These are phyloP conservation scores for Drusus annulatus DNA, from an alignment of 1,140 invertebrate genomes.

Conservation along the genomic window DNA sequence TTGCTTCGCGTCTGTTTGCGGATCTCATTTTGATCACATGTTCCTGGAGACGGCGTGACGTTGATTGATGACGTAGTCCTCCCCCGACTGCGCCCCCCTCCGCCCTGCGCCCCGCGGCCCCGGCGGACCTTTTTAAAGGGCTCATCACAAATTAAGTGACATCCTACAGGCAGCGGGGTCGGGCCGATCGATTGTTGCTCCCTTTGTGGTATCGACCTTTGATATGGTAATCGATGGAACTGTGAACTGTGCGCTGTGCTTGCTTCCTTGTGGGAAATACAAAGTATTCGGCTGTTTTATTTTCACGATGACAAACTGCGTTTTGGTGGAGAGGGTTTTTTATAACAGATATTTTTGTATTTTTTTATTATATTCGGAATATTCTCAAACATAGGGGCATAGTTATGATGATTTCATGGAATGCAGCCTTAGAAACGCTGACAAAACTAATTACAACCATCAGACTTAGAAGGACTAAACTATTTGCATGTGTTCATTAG, in stretches of 20 bases:
- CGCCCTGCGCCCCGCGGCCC: background rate
- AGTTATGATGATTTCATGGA: too few relatives aligned
- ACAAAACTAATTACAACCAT: too few relatives aligned
- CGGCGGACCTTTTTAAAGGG: slow-evolving; percentile 18
- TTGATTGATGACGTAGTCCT: slow-evolving; percentile 53
- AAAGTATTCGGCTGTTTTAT: background rate
- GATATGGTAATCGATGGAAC: slow-evolving; percentile 39
- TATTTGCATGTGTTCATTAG: too few relatives aligned
- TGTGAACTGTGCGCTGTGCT: too few relatives aligned
- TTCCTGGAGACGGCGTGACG: slow-evolving; percentile 55
- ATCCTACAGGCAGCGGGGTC: slow-evolving; percentile 17
- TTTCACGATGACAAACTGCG: slow-evolving; percentile 15
- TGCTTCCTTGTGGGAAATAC: background rate
- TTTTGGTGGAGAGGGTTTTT: background rate
- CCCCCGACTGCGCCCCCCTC: background rate
- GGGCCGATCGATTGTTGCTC: slow-evolving; percentile 33
- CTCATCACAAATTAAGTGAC: slow-evolving; percentile 46
- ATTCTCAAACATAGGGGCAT: too few relatives aligned
- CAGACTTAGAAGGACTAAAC: too few relatives aligned
- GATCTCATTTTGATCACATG: slow-evolving; percentile 59
- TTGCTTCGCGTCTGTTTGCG: slow-evolving; percentile 48
- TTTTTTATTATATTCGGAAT: too few relatives aligned
- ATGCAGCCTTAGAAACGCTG: too few relatives aligned
- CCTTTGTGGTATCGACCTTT: slow-evolving; percentile 45
- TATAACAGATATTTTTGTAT: too few relatives aligned